Evolutionary conservation across 2,888 invertebrate genomes (phyloP), one percentile per base, ranked within the genome.

Genomic region (Autographa gamma): DNA sequence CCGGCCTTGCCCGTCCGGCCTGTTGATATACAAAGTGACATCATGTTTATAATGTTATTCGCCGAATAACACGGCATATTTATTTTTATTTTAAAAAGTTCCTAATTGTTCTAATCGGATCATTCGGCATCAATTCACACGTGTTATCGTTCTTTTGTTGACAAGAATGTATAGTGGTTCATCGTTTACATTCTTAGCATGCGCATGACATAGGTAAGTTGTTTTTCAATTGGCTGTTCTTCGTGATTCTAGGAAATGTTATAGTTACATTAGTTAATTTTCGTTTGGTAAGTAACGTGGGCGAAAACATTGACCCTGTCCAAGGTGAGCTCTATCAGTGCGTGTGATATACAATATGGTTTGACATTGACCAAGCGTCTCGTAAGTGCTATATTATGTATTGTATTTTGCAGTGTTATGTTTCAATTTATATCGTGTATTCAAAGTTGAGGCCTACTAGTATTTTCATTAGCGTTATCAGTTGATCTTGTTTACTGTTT

Each of bases 21-120:
- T 90, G 91, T 89, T 90, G 88, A 86, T 91, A 90, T 85, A 89
- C 88, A 89, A 87, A 88, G 90, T 94, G 93, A 94, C 93, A 94
- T 94, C 94, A 94, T 89, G 87, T 80, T 85, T 84, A 85, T 89
- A 84, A 88, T 83, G 82, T 85, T 86, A 80, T 79, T 81, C 87
- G 71, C 83, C 79, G 81, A 87, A 86, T 83, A 86, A 83, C 76
- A 82, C 76, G 77, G 73, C 77, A 77, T 76, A 79, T 79, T 83
- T 85, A 79, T 75, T 71, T 68, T 38, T 71, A 68, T 77, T 80
- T 76, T 78, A 74, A 79, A 84, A 82, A 63, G 74, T 82, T 69
- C 63, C 48, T 14, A 71, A 71, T 14, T 66, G 61, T 14, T 66
- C 62, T 52, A 13, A 32, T 64, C 52, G 6, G 58, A 48, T 38